Evolutionary conservation across 2,888 invertebrate species (phyloP).

Genomic region (Megamerina dolium): DNA sequence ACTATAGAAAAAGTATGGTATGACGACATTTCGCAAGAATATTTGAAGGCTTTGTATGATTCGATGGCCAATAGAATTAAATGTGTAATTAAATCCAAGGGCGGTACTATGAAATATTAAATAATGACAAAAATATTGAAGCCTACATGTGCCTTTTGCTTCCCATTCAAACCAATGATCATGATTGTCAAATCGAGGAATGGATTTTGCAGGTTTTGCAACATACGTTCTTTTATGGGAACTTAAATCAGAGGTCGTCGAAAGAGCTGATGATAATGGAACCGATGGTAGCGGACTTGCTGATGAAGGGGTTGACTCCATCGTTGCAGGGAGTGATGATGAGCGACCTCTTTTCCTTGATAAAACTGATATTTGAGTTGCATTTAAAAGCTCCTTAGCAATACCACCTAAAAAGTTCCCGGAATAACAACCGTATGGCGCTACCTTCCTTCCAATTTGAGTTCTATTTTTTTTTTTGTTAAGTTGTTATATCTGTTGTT

Average conservation of each 20-base stretch:
- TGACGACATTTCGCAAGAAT: too few species aligned
- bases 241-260: too few species aligned
- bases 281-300: background rate
- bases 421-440: conserved; percentile 17
- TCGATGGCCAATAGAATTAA: too few species aligned
- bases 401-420: conserved; percentile 7
- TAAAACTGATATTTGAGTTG: conserved; percentile 1
- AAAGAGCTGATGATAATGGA: background rate
- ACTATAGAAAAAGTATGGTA: too few species aligned
- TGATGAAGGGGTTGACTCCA: conserved; percentile 1
- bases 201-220: conserved; percentile 5
- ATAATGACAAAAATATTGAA: background rate
- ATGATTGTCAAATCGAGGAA: too few species aligned
- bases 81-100: too few species aligned
- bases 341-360: conserved; percentile 8
- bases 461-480: conserved; percentile 16
- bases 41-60: too few species aligned
- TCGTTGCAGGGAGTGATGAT: conserved; percentile 2
- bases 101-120: too few species aligned
- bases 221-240: conserved; percentile 2
- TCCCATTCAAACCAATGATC: background rate
- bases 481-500: too few species aligned
- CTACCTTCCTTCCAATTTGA: conserved; percentile 21
- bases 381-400: conserved; percentile 16
- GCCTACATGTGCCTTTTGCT: background rate